Evolutionary conservation across 2,888 invertebrate genomes (phyloP).

Genomic region (Acanthococcus lagerstroemiae): DNA sequence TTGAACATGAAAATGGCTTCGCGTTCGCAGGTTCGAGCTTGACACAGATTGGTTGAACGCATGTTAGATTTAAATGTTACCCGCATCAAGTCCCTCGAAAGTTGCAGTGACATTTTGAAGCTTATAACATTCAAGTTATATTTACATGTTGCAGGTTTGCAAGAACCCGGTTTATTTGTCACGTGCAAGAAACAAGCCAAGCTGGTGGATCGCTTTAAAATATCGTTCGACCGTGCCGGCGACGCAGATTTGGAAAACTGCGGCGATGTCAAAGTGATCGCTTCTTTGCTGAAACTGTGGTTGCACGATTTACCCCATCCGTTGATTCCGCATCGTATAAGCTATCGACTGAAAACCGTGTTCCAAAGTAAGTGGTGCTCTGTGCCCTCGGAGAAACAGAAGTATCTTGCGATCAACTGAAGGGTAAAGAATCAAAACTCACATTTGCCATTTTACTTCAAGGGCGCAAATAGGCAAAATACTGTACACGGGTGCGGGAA

Average conservation of each 20-base stretch:
- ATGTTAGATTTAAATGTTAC: no score
- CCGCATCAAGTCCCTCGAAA: no score
- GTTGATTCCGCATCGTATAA: slow-evolving; percentile 43
- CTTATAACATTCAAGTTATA: no score
- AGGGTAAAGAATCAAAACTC: no score
- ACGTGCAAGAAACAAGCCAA: slow-evolving; percentile 45
- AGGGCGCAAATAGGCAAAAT: no score
- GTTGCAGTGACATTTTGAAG: no score
- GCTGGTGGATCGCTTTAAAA: slow-evolving; percentile 43
- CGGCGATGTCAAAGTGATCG: slow-evolving; percentile 45
- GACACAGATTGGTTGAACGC: no score
- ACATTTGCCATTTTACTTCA: no score
- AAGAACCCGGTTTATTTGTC: slow-evolving; percentile 45
- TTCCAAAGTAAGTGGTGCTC: slow-evolving; percentile 35
- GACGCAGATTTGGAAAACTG: slow-evolving; percentile 44
- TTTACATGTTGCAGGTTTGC: slow-evolving; percentile 41
- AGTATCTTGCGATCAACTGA: no score
- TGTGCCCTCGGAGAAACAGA: not conserved
- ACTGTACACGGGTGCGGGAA: no score
- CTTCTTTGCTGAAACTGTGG: slow-evolving; percentile 45
- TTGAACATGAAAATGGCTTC: no score
- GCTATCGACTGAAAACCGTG: slow-evolving; percentile 37
- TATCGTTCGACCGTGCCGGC: slow-evolving; percentile 44
- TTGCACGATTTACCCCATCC: slow-evolving; percentile 45
- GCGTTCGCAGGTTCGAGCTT: no score